A percentile compares a stretch with the other conserved stretches of the same genome.
Conservation (phyloP, 2,888 invertebrate species). For the Chironomus tentans region DNA sequence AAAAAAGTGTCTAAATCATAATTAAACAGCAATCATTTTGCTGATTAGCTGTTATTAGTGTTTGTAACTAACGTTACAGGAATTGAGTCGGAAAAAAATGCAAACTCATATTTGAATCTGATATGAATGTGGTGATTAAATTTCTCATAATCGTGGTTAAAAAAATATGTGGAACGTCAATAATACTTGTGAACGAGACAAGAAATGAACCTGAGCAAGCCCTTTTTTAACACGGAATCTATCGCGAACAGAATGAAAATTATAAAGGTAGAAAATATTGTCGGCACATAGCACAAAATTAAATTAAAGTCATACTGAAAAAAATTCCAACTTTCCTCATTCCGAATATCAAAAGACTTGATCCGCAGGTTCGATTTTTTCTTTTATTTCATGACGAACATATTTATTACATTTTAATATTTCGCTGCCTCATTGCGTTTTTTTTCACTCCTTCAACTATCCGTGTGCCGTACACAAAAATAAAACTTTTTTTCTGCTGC, state of each 20-base stretch:
- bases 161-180: not conserved
- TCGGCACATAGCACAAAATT: conserved; percentile 19
- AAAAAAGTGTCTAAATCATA: not conserved
- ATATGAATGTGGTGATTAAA: conserved; percentile 23
- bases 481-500: conserved; percentile 16
- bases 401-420: conserved; percentile 25
- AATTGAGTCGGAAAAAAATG: not conserved
- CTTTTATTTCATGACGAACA: conserved; percentile 7
- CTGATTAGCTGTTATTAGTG: not conserved
- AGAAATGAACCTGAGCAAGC: not conserved
- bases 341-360: not conserved
- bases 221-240: conserved; percentile 5
- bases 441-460: conserved; percentile 16
- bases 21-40: not conserved
- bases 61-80: not conserved
- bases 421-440: conserved; percentile 25
- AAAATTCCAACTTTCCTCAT: not conserved
- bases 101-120: conserved; percentile 6
- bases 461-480: conserved; percentile 2
- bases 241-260: not conserved
- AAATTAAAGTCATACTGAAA: conserved; percentile 22
- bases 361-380: conserved; percentile 2
- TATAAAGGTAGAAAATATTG: not conserved
- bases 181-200: not conserved
- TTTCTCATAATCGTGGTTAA: not conserved